Conservation (phyloP, 2,797 vertebrate species). For the Mionectes olivaceus region DNA sequence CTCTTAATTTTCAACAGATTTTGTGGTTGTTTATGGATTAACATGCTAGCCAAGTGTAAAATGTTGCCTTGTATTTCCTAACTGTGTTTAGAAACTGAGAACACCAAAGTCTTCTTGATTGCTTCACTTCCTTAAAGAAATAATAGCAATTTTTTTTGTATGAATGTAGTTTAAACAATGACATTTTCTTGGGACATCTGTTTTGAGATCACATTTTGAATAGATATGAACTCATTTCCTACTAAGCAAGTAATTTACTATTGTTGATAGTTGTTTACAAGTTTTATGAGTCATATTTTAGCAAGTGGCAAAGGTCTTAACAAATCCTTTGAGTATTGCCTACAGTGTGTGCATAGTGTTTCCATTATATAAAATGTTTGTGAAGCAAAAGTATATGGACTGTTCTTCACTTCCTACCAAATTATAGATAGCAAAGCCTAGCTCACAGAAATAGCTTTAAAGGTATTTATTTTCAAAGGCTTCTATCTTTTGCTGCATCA, state of each 20-base stretch:
- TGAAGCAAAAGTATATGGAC: slow-evolving; percentile 66
- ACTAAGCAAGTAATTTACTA: slow-evolving; percentile 83
- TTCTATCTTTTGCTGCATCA: slow-evolving; percentile 57
- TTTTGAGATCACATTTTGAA: slow-evolving; percentile 86
- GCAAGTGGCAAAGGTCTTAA: slow-evolving; percentile 82
- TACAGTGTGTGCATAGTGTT: slow-evolving; percentile 67
- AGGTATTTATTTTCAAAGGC: slow-evolving; percentile 61
- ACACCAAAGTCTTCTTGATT: slow-evolving; percentile 83
- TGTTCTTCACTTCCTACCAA: slow-evolving; percentile 69
- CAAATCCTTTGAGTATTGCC: slow-evolving; percentile 76
- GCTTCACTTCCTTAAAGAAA: slow-evolving; percentile 97
- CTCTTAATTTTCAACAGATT: slow-evolving; percentile 64
- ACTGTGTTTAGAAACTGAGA: slow-evolving; percentile 72
- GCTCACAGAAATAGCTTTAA: slow-evolving; percentile 56
- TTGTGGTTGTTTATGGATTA: slow-evolving; percentile 63
- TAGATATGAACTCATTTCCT: slow-evolving; percentile 90
- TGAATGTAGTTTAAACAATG: slow-evolving; percentile 85
- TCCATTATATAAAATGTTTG: slow-evolving; percentile 74
- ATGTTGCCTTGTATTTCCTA: slow-evolving; percentile 62
- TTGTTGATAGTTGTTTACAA: slow-evolving; percentile 88
- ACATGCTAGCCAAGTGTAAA: slow-evolving; percentile 49
- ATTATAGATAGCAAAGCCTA: slow-evolving; percentile 36
- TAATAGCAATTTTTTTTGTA: slow-evolving; percentile 87
- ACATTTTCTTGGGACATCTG: slow-evolving; percentile 90
- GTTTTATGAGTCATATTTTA: slow-evolving; percentile 82